These are phyloP conservation scores for Cynodonichthys magdalenae DNA, from an alignment of 2,797 vertebrate species.

Conservation along the genomic window DNA sequence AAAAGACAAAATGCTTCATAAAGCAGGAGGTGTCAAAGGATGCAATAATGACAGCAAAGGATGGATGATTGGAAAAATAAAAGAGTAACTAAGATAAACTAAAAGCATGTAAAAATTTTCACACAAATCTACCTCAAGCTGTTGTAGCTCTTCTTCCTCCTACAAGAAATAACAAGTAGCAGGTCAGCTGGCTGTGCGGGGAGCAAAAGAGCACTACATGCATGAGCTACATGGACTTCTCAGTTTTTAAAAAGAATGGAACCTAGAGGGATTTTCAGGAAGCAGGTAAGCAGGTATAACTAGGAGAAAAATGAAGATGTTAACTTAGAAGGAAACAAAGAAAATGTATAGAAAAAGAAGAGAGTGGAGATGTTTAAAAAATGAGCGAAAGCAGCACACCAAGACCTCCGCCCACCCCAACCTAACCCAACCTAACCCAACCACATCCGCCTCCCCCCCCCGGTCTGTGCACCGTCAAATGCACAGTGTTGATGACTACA, in stretches of 20 bases:
- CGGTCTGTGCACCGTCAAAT: slow-evolving; percentile 55
- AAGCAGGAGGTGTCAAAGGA: slow-evolving; percentile 1
- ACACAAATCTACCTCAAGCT: slow-evolving; percentile 83
- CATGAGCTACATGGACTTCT: slow-evolving; percentile 50
- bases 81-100: slow-evolving; percentile 23
- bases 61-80: neutral
- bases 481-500: slow-evolving; percentile 49
- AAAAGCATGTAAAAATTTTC: slow-evolving; percentile 17
- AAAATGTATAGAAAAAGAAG: slow-evolving; percentile 1
- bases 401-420: slow-evolving; percentile 7
- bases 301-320: slow-evolving; percentile 66
- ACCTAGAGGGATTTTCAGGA: slow-evolving; percentile 57
- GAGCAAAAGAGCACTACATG: slow-evolving; percentile 55
- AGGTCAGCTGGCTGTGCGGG: slow-evolving; percentile 58
- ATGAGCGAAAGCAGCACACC: slow-evolving; percentile 35
- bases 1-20: slow-evolving; percentile 25
- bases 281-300: slow-evolving; percentile 66
- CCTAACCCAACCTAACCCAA: slow-evolving; percentile 9
- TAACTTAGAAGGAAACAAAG: slow-evolving; percentile 31
- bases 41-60: slow-evolving; percentile 13
- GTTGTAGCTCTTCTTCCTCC: slow-evolving; percentile 85
- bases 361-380: slow-evolving; percentile 16
- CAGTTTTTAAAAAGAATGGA: slow-evolving; percentile 17
- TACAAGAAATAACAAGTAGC: slow-evolving; percentile 73
- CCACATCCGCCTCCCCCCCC: slow-evolving; percentile 25